phyloP scores from a whole-genome alignment of 2,113 vertebrate species.

The Engraulis encrasicolus region DNA sequence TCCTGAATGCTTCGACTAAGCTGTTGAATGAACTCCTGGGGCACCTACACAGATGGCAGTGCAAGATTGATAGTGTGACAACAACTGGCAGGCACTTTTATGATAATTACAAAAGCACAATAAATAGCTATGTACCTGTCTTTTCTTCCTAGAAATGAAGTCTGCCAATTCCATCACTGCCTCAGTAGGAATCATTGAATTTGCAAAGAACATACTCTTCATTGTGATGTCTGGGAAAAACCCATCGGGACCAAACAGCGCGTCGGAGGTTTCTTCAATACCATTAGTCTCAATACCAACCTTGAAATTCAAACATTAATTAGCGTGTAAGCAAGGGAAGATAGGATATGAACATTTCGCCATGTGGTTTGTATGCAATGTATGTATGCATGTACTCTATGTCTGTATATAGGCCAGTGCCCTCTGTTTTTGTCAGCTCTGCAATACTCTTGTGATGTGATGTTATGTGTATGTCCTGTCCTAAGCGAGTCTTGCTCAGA shows the following conservation, averaged over 20 bases:
- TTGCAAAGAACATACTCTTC: conserved; percentile 86
- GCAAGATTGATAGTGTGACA: neutral
- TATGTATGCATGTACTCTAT: no score
- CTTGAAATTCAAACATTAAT: conserved; percentile 61
- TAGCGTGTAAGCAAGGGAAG: no score
- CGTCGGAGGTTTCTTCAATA: conserved; percentile 89
- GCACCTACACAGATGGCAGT: conserved; percentile 40
- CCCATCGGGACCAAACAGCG: conserved; percentile 87
- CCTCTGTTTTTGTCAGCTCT: no score
- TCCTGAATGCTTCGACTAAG: conserved; percentile 81
- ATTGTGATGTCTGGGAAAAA: conserved; percentile 89
- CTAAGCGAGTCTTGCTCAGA: no score
- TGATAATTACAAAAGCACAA: no score
- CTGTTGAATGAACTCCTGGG: conserved; percentile 79
- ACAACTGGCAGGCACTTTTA: no score
- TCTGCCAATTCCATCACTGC: conserved; percentile 78
- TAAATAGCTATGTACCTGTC: conserved; percentile 62
- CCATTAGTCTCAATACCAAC: conserved; percentile 89
- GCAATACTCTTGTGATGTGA: no score
- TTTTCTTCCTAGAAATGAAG: conserved; percentile 77
- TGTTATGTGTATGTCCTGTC: no score
- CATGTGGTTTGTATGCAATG: no score
- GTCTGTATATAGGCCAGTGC: no score
- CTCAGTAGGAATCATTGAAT: conserved; percentile 78
- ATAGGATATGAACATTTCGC: no score